These are phyloP conservation scores for Osedax frankpressi DNA, from an alignment of 2,888 invertebrate genomes.

Conservation along the genomic window DNA sequence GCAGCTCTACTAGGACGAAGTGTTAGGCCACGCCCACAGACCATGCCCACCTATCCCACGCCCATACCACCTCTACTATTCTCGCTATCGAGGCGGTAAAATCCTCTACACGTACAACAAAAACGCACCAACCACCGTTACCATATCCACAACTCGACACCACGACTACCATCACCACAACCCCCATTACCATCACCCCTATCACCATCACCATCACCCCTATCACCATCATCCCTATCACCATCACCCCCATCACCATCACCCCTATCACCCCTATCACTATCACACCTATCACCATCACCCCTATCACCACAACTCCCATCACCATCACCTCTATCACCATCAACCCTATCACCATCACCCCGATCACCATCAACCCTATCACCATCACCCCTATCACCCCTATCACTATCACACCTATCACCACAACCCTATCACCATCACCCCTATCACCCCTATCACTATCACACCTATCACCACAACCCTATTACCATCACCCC, in stretches of 20 bases:
- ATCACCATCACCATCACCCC: slow-evolving; percentile 13
- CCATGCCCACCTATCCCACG: no score
- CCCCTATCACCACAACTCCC: slow-evolving; percentile 19
- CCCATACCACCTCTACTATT: no score
- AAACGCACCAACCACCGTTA: no score
- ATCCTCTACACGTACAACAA: no score
- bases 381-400: slow-evolving; percentile 19
- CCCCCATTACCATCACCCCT: slow-evolving; percentile 14
- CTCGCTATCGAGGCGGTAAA: no score
- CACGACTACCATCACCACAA: slow-evolving; percentile 12
- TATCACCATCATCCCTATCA: slow-evolving; percentile 13
- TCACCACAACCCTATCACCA: no score
- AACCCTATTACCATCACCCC: neutral
- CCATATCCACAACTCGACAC: no score
- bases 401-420: slow-evolving; percentile 21
- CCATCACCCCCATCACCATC: slow-evolving; percentile 15
- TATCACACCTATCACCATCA: slow-evolving; percentile 19
- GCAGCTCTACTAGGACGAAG: no score
- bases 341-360: slow-evolving; percentile 11
- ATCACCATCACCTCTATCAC: slow-evolving; percentile 20
- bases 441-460: slow-evolving; percentile 11
- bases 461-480: slow-evolving; percentile 3
- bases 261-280: slow-evolving; percentile 14
- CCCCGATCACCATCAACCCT: slow-evolving; percentile 19
- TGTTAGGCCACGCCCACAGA: no score